phyloP scores from a whole-genome alignment of 2,113 vertebrate species.

The Alligator sinensis region DNA sequence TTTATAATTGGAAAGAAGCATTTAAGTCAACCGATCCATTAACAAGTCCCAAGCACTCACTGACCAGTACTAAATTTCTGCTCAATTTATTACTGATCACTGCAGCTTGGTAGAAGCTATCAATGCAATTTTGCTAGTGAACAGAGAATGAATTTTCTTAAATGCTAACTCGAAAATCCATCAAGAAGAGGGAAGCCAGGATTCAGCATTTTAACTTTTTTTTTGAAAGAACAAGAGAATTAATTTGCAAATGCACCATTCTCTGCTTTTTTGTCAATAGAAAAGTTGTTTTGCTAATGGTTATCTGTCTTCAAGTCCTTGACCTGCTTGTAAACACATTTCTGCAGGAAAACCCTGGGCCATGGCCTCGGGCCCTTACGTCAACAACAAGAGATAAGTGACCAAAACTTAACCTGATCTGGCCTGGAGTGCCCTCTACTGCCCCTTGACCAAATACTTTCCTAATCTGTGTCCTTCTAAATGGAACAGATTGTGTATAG shows the following conservation, averaged over 20 bases:
- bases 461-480: constrained; percentile 84
- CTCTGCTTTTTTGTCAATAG: constrained; percentile 83
- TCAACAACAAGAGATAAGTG: constrained; percentile 94
- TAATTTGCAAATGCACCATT: constrained; percentile 77
- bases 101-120: background rate
- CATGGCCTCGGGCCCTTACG: constrained; percentile 89
- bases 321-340: constrained; percentile 97
- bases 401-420: constrained; percentile 92
- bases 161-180: background rate
- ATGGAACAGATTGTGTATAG: constrained; percentile 55
- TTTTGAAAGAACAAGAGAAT: constrained; percentile 68
- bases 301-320: constrained; percentile 97
- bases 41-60: background rate
- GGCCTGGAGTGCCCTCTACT: constrained; percentile 96
- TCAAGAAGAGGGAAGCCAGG: background rate
- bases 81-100: background rate
- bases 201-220: constrained; percentile 20
- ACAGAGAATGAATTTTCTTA: background rate
- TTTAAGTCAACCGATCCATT: constrained; percentile 16
- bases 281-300: constrained; percentile 93
- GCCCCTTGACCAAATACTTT: constrained; percentile 87
- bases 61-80: constrained; percentile 5
- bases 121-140: background rate
- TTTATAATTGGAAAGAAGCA: constrained; percentile 23
- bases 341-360: constrained; percentile 89